Evolutionary conservation across 2,888 invertebrate genomes (phyloP), one percentile per base, ranked within the genome.

Genomic region (Mystacides longicornis): DNA sequence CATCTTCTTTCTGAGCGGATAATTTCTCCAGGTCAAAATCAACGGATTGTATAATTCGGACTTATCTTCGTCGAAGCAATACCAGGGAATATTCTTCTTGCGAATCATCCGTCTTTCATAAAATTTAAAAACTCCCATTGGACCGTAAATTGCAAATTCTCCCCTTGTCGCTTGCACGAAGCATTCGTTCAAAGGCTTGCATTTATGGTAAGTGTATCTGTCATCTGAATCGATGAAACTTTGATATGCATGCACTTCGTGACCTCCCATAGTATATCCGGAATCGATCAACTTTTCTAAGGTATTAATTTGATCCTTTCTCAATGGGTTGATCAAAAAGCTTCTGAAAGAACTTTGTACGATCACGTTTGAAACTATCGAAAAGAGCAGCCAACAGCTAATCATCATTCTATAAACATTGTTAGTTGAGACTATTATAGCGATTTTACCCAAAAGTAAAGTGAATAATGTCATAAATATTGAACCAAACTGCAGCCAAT

Each of bases 211-310:
- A 14, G 42, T 18, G 19, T 19, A 14, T 9, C 27, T 4, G 7
- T 27, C 23, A 11, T 20, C n/a, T 2, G 21, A 18, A 19, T 50
- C 21, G 18, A 7, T 49, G 16, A 1, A 1, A 5, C 45, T 9
- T 14, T 31, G n/a, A 2, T 20, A 45, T 3, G 71, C 71, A 69
- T 76, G 75, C 70, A 73, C 72, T n/a, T 23, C 23, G 18, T 50
- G 54, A 21, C 43, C 43, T 14, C 54, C 54, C 18, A 19, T 45
- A 3, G 20, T 19, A 18, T 45, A n/a, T 7, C 31, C 22, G 3
- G 45, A 50, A 9, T 7, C 23, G 3, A 50, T 1, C 9, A 54
- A 16, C 21, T 45, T 31, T 2, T 23, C 23, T 14, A 18, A 5
- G 0, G 42, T 22, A n/a, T 55, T 23, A 0, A 55, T 37, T 22